Evolutionary conservation across 2,113 vertebrate species (phyloP), one percentile per base, ranked within the genome.

Genomic region (Alexandromys fortis): DNA sequence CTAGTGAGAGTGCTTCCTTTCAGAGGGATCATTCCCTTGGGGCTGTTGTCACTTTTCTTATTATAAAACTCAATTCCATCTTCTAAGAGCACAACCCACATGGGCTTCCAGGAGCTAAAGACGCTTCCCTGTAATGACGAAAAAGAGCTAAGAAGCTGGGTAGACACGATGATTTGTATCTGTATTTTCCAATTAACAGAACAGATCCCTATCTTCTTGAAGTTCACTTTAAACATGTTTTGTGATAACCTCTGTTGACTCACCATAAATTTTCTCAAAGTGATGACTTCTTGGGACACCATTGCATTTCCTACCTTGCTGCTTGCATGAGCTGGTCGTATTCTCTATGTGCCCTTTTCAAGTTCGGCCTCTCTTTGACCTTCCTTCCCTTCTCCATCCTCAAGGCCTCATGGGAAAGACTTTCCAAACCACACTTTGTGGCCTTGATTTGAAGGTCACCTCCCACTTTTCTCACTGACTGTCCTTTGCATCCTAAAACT

Each of bases 11-110:
- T 97, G 10, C 99, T 99, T 97, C 98, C 99, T 97, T 99, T 99
- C 12, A 99, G 96, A 7, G 99, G 99, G 83, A 99, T 98, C 99
- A 99, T 99, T 87, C 99, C 99, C 98, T 99, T 99, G 52, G 99
- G 99, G 77, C 98, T 99, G 61, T 86, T 98, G 95, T 99, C 99
- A 52, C 98, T 99, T 98, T 99, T 99, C 98, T 99, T 99, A 97
- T 99, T 99, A 96, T 99, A 99, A 98, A 99, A 99, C 95, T 99
- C 99, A 93, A 99, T 96, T 49, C 98, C 99, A 35, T 99, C 99
- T 90, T 99, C 99, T 89, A 99, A 98, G 67, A 99, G 97, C 76
- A 99, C 99, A 1, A 99, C 99, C 99, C 99, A 99, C 98, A 99
- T 98, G 0, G 98, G 98, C 89, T 99, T 99, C 99, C 99, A 99